Evolutionary conservation across 2,113 vertebrate species (phyloP), one percentile per base, ranked within the genome.

Genomic region (Mirounga angustirostris): DNA sequence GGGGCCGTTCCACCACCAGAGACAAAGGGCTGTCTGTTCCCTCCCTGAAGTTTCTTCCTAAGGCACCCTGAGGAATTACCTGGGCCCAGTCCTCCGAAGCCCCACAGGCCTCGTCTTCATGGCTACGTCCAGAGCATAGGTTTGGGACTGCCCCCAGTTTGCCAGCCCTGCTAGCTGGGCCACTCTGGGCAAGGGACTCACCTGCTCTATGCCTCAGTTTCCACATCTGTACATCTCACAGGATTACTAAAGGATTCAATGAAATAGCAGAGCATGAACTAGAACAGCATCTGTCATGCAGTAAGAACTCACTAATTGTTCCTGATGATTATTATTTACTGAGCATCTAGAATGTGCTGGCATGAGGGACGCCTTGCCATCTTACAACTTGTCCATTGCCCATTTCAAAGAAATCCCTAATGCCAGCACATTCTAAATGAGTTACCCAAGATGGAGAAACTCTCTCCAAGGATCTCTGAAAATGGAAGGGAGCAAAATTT

Each of bases 41-140:
- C 85, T 93, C 54, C 43, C 11, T 6, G 59, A 50, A n/a, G 78
- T 81, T 86, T 92, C 91, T 86, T 92, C 91, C 80, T 21, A 1
- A 65, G 15, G 26, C 63, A n/a, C 15, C 18, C 40, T 0, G 14
- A 43, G 87, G 61, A 54, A 40, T 11, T 67, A 24, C 12, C 22
- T 26, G 65, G 61, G n/a, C 22, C 10, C 61, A 7, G 71, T 8
- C 40, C 73, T 69, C 69, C 30, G 16, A 5, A 0, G 0, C 14
- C 81, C 22, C 50, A 11, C 0, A 9, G 11, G 71, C 59, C 43
- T 52, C 33, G 9, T 46, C 58, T 69, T 94, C 2, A 4, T 2
- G 11, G 1, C n/a, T 14, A 50, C 1, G 0, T n/a, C 82, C 65
- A 71, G 28, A 16, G 50, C 52, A 18, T 4, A 21, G 40, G 43